Percentiles rank a stretch among this genome's conserved stretches.
Conservation (phyloP, 1,140 invertebrate species). For the Hypothenemus hampei region DNA sequence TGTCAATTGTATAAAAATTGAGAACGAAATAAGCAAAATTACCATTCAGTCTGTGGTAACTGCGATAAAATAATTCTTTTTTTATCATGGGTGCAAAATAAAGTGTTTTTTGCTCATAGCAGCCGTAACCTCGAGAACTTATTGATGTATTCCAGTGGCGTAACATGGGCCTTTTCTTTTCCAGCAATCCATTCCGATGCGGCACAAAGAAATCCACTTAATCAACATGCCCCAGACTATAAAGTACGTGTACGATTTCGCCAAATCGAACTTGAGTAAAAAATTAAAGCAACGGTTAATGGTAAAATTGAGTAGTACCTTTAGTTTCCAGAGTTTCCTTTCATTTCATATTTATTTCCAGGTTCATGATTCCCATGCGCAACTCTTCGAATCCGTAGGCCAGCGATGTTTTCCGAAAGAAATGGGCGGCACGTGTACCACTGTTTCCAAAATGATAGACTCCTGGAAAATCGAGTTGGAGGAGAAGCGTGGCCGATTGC, state of each 20-base stretch:
- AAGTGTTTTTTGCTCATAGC: too few relatives aligned
- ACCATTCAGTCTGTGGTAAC: too few relatives aligned
- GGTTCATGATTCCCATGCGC: constrained; percentile 60
- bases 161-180: too few relatives aligned
- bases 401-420: constrained; percentile 66
- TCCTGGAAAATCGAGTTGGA: constrained; percentile 62
- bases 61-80: too few relatives aligned
- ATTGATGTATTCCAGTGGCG: too few relatives aligned
- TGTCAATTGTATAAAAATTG: too few relatives aligned
- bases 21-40: too few relatives aligned
- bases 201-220: constrained; percentile 69
- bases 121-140: too few relatives aligned
- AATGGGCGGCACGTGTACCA: constrained; percentile 70
- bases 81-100: too few relatives aligned
- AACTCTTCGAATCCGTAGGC: constrained; percentile 58
- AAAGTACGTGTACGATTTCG: constrained; percentile 68
- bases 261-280: constrained; percentile 58
- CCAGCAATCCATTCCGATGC: constrained; percentile 70
- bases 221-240: constrained; percentile 64
- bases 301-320: too few relatives aligned
- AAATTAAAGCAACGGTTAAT: constrained; percentile 63
- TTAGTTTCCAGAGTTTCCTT: neutral
- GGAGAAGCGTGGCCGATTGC: constrained; percentile 51
- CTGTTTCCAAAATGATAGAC: constrained; percentile 73
- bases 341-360: constrained; percentile 39